Percentiles rank a stretch among this genome's conserved stretches.
Evolutionary conservation across 30 jellyfish, hydroid and myxozoan genomes (phyloP).

Genomic region (Aurelia aurita complex sp. Pacific): DNA sequence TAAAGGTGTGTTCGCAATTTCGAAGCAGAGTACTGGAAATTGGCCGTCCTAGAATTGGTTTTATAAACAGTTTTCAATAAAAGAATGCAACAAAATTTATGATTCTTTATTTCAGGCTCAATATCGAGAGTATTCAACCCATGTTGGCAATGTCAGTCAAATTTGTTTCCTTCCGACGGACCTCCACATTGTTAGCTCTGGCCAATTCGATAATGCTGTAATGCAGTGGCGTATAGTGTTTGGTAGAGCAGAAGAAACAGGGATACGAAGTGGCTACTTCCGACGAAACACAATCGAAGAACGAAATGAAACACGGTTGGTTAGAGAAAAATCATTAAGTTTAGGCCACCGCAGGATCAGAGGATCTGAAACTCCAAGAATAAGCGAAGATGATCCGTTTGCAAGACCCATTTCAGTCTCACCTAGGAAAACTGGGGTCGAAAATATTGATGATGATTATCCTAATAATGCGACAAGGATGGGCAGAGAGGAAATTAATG

Average conservation of each 20-base stretch:
- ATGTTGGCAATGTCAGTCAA: slow-evolving; percentile 33
- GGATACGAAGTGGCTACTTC: slow-evolving; percentile 24
- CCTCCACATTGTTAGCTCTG: slow-evolving; percentile 37
- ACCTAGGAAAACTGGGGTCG: slow-evolving; percentile 13
- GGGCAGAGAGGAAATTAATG: slow-evolving; percentile 41
- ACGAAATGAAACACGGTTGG: not conserved
- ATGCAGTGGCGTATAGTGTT: slow-evolving; percentile 64
- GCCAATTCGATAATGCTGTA: slow-evolving; percentile 55
- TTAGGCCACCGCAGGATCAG: slow-evolving; percentile 64
- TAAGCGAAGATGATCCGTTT: slow-evolving; percentile 13
- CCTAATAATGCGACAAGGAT: not conserved
- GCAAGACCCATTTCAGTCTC: slow-evolving; percentile 30
- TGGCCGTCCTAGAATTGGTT: no score
- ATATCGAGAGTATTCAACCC: slow-evolving; percentile 61
- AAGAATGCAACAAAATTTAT: no score
- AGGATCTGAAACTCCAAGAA: slow-evolving; percentile 12
- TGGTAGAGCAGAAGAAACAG: slow-evolving; percentile 23
- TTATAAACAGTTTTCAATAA: no score
- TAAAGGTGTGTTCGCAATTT: no score
- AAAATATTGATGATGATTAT: slow-evolving; percentile 21
- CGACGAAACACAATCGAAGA: slow-evolving; percentile 35
- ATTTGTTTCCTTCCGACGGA: slow-evolving; percentile 49
- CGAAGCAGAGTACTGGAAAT: no score
- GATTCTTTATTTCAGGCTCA: slow-evolving; percentile 6
- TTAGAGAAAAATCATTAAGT: slow-evolving; percentile 28